Percentiles rank a stretch among this genome's conserved stretches.
phyloP scores from a whole-genome alignment of 2,113 vertebrate genomes.

The Tympanuchus pallidicinctus region DNA sequence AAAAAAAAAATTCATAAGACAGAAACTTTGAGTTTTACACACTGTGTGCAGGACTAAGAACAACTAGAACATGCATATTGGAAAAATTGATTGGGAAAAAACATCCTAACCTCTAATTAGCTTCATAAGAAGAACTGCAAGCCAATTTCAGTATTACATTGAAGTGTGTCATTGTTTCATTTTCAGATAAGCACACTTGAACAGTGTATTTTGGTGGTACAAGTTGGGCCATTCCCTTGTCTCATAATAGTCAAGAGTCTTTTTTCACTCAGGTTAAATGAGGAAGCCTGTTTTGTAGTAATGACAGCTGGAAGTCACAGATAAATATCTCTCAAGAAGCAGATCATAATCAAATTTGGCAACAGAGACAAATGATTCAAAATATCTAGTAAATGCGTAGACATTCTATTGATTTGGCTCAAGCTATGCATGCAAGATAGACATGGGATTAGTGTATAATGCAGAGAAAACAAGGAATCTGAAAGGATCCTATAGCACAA shows the following conservation, averaged over 20 bases:
- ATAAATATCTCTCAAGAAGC: neutral
- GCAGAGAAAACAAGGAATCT: neutral
- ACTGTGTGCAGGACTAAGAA: neutral
- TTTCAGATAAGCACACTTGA: neutral
- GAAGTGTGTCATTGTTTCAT: neutral
- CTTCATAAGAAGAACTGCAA: neutral
- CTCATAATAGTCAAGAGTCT: neutral
- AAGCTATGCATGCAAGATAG: neutral
- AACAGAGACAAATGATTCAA: neutral
- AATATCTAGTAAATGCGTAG: neutral
- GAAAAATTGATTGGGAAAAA: neutral
- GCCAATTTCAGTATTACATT: neutral
- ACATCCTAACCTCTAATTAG: neutral
- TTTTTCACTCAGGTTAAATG: conserved; percentile 5
- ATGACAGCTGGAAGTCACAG: conserved; percentile 19
- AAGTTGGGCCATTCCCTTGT: neutral
- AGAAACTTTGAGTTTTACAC: neutral
- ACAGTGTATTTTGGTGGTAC: neutral
- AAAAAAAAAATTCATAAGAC: neutral
- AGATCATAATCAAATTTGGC: neutral
- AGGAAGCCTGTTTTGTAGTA: neutral
- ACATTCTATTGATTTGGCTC: neutral
- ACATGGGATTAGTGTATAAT: neutral
- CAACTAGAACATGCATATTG: neutral
- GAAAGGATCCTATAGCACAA: neutral